Conservation (phyloP, 2,113 vertebrate genomes). For the Malurus alboscapulatus region DNA sequence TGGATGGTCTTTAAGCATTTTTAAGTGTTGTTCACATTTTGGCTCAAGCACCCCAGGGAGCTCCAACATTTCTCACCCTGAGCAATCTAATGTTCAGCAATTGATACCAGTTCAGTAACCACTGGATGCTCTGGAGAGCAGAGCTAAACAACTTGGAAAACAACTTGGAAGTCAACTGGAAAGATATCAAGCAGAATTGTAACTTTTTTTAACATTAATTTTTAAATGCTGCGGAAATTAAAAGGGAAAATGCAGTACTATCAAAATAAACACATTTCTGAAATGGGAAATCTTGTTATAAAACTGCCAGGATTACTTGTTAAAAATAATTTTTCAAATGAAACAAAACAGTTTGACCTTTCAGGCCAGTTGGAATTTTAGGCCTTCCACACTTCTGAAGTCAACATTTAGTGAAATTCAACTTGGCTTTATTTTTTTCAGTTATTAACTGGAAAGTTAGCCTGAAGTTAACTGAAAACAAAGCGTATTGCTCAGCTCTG, state of each 20-base stretch:
- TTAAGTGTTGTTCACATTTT: not conserved
- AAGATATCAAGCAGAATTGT: not conserved
- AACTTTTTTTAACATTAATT: not conserved
- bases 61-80: not conserved
- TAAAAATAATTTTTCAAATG: not conserved
- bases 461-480: not conserved
- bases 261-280: not conserved
- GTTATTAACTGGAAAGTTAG: not conserved
- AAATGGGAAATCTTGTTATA: not conserved
- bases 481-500: not conserved
- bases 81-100: not conserved
- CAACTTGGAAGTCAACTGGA: not conserved
- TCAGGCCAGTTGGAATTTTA: not conserved
- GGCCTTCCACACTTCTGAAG: not conserved
- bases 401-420: not conserved
- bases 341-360: not conserved
- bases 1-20: not conserved
- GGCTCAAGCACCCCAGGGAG: not conserved
- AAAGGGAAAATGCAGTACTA: not conserved
- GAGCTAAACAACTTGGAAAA: not conserved
- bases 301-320: accelerated
- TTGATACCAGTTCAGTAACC: not conserved
- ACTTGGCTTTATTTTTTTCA: not conserved
- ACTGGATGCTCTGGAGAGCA: not conserved
- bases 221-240: not conserved